Percentiles rank a stretch among this genome's conserved stretches.
Evolutionary conservation across 2,797 vertebrate species (phyloP).

Genomic region (Sparidentex hasta): DNA sequence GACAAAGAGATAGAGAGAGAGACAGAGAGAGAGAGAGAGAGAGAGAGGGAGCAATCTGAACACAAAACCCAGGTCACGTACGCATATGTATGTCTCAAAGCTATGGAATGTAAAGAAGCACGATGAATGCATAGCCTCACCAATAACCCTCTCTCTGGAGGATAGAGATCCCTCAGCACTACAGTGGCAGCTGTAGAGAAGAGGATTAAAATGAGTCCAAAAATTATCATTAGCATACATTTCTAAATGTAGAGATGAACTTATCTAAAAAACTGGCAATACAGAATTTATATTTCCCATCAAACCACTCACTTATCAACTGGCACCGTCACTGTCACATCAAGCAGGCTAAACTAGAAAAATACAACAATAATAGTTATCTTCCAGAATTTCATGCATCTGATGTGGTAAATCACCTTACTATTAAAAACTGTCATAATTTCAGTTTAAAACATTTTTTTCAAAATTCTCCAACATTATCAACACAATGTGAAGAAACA

Average conservation of each 20-base stretch:
- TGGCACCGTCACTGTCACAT: not conserved
- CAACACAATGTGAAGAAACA: too few relatives aligned
- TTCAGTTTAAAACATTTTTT: too few relatives aligned
- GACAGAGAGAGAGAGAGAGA: too few relatives aligned
- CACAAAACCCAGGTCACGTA: constrained; percentile 35
- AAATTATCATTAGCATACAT: too few relatives aligned
- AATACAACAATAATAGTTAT: too few relatives aligned
- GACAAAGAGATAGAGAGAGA: not conserved
- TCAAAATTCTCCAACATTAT: too few relatives aligned
- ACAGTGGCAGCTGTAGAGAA: not conserved
- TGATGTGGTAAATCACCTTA: too few relatives aligned
- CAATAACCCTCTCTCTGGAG: constrained; percentile 19
- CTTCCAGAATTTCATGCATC: not conserved
- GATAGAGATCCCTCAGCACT: not conserved
- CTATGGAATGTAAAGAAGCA: constrained; percentile 30
- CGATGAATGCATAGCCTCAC: constrained; percentile 39
- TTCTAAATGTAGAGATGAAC: not conserved
- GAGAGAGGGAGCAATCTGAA: not conserved
- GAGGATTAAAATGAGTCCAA: constrained; percentile 19
- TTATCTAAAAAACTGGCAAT: not conserved
- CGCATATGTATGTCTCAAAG: constrained; percentile 26
- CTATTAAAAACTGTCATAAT: too few relatives aligned
- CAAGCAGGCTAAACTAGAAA: not conserved
- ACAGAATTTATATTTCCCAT: not conserved
- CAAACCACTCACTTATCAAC: not conserved